Percentiles rank a stretch among this genome's conserved stretches.
These are phyloP conservation scores for Cecropterus lyciades DNA, from an alignment of 1,140 invertebrate genomes.

Conservation along the genomic window DNA sequence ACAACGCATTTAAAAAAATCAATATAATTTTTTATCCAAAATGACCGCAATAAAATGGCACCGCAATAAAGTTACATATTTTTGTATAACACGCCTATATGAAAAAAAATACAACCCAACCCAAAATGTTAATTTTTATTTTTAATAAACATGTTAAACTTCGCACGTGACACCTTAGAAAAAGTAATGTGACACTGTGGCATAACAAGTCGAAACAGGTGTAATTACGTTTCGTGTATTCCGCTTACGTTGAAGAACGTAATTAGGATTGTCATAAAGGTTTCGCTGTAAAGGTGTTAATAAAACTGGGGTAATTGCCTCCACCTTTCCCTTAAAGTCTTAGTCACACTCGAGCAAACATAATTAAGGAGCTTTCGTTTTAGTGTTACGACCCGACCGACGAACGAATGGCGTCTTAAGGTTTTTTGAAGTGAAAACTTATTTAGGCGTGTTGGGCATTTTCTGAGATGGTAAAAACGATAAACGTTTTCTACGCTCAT, in stretches of 20 bases:
- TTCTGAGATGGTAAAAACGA: too few species aligned
- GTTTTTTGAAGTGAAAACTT: too few species aligned
- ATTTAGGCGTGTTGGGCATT: too few species aligned
- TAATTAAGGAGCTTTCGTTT: constrained; percentile 14
- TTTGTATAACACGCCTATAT: too few species aligned
- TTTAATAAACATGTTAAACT: too few species aligned
- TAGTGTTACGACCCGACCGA: background rate
- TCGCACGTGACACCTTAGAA: background rate
- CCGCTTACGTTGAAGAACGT: constrained; percentile 29
- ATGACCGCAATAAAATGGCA: too few species aligned
- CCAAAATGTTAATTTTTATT: too few species aligned
- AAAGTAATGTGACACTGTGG: constrained; percentile 9
- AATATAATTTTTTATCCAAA: too few species aligned
- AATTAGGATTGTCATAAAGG: constrained; percentile 50
- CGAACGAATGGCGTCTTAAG: background rate
- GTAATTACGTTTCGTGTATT: constrained; percentile 25
- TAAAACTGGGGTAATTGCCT: constrained; percentile 54
- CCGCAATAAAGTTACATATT: too few species aligned
- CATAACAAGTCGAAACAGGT: constrained; percentile 13
- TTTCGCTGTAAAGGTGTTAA: constrained; percentile 51
- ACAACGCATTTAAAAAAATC: too few species aligned
- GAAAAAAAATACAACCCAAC: too few species aligned
- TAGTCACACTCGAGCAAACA: constrained; percentile 37
- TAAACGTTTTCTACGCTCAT: too few species aligned
- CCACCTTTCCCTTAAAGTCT: constrained; percentile 41